Percentiles rank a stretch among this genome's conserved stretches.
Evolutionary conservation across 2,797 vertebrate species (phyloP).

Genomic region (Mormyrus hasselquistii): DNA sequence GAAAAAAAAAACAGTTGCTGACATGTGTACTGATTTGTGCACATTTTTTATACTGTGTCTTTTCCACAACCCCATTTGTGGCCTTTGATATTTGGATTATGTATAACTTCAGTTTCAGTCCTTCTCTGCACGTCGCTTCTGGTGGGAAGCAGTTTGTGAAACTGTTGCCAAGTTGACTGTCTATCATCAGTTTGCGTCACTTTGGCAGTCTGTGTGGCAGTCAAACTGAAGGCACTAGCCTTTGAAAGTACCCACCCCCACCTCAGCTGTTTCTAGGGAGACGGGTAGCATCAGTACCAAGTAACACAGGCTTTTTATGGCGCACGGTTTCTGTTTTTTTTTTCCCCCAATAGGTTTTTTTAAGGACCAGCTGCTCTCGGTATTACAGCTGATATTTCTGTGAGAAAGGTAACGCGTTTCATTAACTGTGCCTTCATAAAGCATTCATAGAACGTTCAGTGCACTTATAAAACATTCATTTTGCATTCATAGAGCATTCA

Average conservation of each 20-base stretch:
- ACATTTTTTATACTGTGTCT: neutral
- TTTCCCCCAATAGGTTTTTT: neutral
- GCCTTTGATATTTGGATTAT: neutral
- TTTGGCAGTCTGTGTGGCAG: neutral
- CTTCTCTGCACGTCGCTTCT: neutral
- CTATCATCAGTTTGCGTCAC: neutral
- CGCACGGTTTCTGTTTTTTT: neutral
- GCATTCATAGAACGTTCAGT: neutral
- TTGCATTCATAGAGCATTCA: neutral
- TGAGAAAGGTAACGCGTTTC: neutral
- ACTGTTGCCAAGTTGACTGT: neutral
- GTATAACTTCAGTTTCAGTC: neutral
- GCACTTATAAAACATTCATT: neutral
- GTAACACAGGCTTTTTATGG: neutral
- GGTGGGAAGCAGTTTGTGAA: neutral
- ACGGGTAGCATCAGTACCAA: neutral
- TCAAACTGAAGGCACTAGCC: neutral
- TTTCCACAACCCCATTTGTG: neutral
- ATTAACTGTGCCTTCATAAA: neutral
- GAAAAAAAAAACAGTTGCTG: neutral
- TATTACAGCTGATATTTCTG: neutral
- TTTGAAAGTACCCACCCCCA: neutral
- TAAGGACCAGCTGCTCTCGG: neutral
- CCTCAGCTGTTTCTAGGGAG: neutral
- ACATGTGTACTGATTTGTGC: neutral